Evolutionary conservation across 1,140 invertebrate genomes (phyloP).

Genomic region (Pseudoatta argentina): DNA sequence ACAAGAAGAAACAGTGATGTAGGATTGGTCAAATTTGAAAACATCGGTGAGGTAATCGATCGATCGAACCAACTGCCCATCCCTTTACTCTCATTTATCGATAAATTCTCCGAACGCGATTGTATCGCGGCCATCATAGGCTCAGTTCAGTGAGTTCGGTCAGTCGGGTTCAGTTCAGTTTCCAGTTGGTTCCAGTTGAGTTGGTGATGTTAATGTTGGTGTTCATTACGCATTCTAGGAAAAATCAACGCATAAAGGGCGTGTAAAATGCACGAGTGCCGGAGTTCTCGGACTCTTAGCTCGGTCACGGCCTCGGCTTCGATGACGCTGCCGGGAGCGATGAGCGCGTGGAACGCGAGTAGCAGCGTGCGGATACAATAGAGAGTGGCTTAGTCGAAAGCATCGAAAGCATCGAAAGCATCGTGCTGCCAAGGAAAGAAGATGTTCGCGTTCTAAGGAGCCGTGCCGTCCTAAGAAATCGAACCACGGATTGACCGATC

Average conservation of each 20-base stretch:
- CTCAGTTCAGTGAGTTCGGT: not conserved
- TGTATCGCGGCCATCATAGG: slow-evolving; percentile 30
- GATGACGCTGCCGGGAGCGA: slow-evolving; percentile 65
- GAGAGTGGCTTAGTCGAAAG: slow-evolving; percentile 57
- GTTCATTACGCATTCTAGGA: not conserved
- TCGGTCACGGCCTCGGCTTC: slow-evolving; percentile 39
- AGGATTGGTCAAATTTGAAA: slow-evolving; percentile 9
- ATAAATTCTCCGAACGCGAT: slow-evolving; percentile 10
- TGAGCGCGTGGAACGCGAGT: slow-evolving; percentile 12
- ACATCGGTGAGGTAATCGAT: slow-evolving; percentile 19
- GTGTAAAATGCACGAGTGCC: slow-evolving; percentile 73
- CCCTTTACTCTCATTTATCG: slow-evolving; percentile 27
- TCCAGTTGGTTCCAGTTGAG: not conserved
- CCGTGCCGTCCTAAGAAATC: slow-evolving; percentile 37
- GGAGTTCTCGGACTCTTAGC: slow-evolving; percentile 65
- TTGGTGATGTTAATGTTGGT: not conserved
- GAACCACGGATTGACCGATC: slow-evolving; percentile 63
- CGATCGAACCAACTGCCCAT: slow-evolving; percentile 18
- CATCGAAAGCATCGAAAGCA: slow-evolving; percentile 60
- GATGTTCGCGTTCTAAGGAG: slow-evolving; percentile 71
- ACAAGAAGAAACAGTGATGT: not conserved
- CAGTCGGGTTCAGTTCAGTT: not conserved
- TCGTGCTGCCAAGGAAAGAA: slow-evolving; percentile 18
- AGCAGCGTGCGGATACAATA: slow-evolving; percentile 20
- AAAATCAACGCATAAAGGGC: slow-evolving; percentile 54